Evolutionary conservation across 2,888 invertebrate genomes (phyloP), one percentile per base, ranked within the genome.

Genomic region (Lithophane ornitopus): DNA sequence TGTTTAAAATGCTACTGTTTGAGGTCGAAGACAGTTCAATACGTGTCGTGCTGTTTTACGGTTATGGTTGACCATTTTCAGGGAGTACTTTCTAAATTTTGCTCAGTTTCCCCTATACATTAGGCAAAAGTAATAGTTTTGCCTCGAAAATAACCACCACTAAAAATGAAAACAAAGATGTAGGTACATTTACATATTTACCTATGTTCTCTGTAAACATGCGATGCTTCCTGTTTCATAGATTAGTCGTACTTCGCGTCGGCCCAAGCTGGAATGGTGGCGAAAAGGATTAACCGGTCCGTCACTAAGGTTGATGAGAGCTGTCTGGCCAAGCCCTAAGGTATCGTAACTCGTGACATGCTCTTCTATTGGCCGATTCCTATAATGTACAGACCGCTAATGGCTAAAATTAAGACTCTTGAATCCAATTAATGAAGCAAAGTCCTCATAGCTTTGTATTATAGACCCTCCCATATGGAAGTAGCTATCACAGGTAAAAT

Each of bases 1-100:
- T 85, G 81, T 85, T 74, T 19, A 39, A 39, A 52, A 34, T 59
- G 66, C 19, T 62, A 56, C 69, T 68, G 61, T 44, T 80, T 56
- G 14, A 19, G 62, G 39, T 67, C 9, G 26, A 59, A 66, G 49
- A 52, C 46, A 28, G 52, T 3, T 70, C 11, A 39, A 11, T 58
- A 8, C 7, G 8, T 41, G 41, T 19, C 49, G 49, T n/a, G 16
- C n/a, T 14, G 44, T 82, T 77, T 70, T 26, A 65, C 19, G n/a
- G 19, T 68, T 59, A 61, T 49, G 14, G 39, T 16, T 0, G 3
- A 8, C 44, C 9, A 59, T 49, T 78, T 22, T 46, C 3, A 49
- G n/a, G 7, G 26, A 3, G 7, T 9, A 56, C 61, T 67, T 61
- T 26, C n/a, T 62, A 9, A 2, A 22, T 16, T 12, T 39, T 1